Evolutionary conservation across 2,888 invertebrate genomes (phyloP), one percentile per base, ranked within the genome.

Genomic region (Arrhopalites spinosus): DNA sequence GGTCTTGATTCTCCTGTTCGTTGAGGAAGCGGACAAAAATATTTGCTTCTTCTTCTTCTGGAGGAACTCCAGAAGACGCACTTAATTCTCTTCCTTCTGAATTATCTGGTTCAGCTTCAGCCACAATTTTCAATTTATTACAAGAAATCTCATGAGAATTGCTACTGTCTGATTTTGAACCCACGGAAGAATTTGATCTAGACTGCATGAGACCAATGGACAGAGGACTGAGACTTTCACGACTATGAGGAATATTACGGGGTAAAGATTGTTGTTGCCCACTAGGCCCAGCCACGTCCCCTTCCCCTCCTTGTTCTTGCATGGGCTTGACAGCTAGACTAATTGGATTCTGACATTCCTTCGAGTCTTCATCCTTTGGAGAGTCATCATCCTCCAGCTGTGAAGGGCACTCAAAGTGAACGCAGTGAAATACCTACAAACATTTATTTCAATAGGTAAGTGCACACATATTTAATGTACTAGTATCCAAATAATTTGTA

Each of bases 341-440:
- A 7, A 7, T 36, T 7, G 5, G 11, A 17, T 36, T 66, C n/a
- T 43, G 30, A n/a, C n/a, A 1, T 50, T 50, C 50, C 11, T 63
- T 29, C 1, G 17, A 20, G 43, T 27, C 27, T 27, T n/a, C 45
- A 36, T 36, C 36, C 11, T 36, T 36, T 7, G 36, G 15, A 23
- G 70, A 30, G 17, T 29, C 29, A 50, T 80, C 82, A 43, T 78
- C 79, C 15, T 81, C 84, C 36, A 78, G 77, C 83, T 91, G 92
- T 43, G 94, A 92, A 7, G 98, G 98, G 83, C 96, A 96, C 87
- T 98, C 98, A 86, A 98, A 92, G 87, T 98, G 98, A 73, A 98
- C 98, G 85, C 96, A 93, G 86, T 98, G 98, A 86, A 98, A 98
- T 74, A 97, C 95, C 94, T 95, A 83, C 2, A 85, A 61, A 67